These are phyloP conservation scores for Drosophila engyochracea DNA, from an alignment of 2,888 invertebrate genomes.

Conservation along the genomic window DNA sequence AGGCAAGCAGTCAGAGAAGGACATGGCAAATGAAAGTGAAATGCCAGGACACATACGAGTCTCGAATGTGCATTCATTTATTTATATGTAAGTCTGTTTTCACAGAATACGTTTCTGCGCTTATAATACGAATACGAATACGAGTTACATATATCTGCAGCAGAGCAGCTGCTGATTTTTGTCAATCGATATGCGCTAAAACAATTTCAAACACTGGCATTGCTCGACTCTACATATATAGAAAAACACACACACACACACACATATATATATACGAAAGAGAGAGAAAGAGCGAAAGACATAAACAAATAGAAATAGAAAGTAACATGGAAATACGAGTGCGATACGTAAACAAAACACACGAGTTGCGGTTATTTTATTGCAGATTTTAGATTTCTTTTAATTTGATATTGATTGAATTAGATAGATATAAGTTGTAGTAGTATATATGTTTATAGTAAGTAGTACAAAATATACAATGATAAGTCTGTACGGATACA, in stretches of 20 bases:
- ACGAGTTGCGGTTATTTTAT: conserved; percentile 73
- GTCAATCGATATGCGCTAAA: conserved; percentile 66
- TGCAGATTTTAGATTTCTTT: conserved; percentile 46
- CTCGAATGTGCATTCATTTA: conserved; percentile 20
- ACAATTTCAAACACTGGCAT: conserved; percentile 57
- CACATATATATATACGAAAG: background rate
- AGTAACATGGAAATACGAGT: conserved; percentile 37
- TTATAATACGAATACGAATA: conserved; percentile 17
- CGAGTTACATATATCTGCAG: conserved; percentile 39
- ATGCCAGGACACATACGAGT: conserved; percentile 39
- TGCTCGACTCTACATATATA: conserved; percentile 54
- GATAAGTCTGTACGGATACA: conserved; percentile 34
- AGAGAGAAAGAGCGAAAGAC: conserved; percentile 15
- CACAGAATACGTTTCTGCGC: background rate
- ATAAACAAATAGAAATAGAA: conserved; percentile 41
- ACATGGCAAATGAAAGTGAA: conserved; percentile 65
- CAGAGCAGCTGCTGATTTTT: conserved; percentile 73
- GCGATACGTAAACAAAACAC: conserved; percentile 69
- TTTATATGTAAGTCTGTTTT: background rate
- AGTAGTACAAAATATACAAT: conserved; percentile 64
- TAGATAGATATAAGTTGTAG: conserved; percentile 29
- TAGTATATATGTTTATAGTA: conserved; percentile 36
- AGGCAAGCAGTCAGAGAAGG: conserved; percentile 10
- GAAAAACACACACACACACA: conserved; percentile 1
- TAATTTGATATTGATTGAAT: conserved; percentile 63